Evolutionary conservation across 2,888 invertebrate species (phyloP).

Genomic region (Zygogramma bicolorata): DNA sequence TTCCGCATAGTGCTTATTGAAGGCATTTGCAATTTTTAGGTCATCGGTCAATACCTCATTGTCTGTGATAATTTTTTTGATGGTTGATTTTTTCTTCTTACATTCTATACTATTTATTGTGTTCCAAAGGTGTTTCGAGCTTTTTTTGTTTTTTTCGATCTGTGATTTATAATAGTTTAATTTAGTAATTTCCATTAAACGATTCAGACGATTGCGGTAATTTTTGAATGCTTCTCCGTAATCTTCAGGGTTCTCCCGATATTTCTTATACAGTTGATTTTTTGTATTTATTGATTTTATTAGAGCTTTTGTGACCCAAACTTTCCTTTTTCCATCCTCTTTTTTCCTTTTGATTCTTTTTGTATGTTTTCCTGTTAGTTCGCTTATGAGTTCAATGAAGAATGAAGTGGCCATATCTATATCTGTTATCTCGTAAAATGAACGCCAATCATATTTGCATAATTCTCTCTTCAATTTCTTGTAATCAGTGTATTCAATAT

Average conservation of each 20-base stretch:
- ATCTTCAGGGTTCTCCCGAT: background rate
- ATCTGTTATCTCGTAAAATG: conserved; percentile 19
- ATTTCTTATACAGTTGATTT: conserved; percentile 14
- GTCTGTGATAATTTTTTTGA: conserved; percentile 17
- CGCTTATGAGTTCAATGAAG: conserved; percentile 1
- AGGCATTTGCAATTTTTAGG: conserved; percentile 8
- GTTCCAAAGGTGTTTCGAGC: conserved; percentile 1
- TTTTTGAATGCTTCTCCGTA: background rate
- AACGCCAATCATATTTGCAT: conserved; percentile 20
- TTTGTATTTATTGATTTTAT: conserved; percentile 11
- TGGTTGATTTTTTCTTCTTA: conserved; percentile 8
- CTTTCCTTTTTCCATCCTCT: conserved; percentile 3
- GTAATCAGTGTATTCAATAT: conserved; percentile 11
- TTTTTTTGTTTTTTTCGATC: conserved; percentile 15
- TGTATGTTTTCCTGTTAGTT: conserved; percentile 3
- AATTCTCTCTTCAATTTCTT: conserved; percentile 19
- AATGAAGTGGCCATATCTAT: conserved; percentile 17
- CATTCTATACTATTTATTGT: conserved; percentile 20
- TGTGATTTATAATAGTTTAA: conserved; percentile 14
- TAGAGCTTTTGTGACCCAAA: conserved; percentile 7
- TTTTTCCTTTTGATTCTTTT: background rate
- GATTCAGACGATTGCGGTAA: conserved; percentile 14
- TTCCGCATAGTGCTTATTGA: conserved; percentile 17
- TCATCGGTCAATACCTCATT: conserved; percentile 6
- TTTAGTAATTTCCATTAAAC: conserved; percentile 13